phyloP scores from a whole-genome alignment of 2,113 vertebrate genomes.

The Bucco capensis region DNA sequence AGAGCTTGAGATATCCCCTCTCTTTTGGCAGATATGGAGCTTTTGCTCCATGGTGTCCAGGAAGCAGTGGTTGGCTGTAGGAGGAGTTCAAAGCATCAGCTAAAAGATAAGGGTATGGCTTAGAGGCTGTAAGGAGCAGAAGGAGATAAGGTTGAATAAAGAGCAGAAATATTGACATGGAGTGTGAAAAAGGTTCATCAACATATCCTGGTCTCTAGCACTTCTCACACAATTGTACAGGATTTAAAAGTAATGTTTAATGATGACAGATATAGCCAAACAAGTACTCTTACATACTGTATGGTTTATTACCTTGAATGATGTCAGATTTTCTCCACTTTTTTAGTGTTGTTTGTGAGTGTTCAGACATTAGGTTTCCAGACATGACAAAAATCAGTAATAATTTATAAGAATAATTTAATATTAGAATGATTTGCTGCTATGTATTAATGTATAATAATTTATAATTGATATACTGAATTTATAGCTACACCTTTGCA shows the following conservation, averaged over 20 bases:
- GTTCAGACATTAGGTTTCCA: neutral
- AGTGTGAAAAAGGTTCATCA: neutral
- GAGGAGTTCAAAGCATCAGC: neutral
- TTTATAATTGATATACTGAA: neutral
- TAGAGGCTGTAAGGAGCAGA: neutral
- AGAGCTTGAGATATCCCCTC: neutral
- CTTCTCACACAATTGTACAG: neutral
- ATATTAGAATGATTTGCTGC: neutral
- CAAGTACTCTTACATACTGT: neutral
- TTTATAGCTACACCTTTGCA: neutral
- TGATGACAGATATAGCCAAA: neutral
- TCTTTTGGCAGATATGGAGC: neutral
- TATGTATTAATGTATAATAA: neutral
- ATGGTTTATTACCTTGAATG: rapidly evolving
- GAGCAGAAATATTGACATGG: neutral
- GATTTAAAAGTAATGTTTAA: neutral
- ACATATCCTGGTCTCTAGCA: neutral
- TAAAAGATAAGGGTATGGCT: neutral
- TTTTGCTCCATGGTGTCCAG: neutral
- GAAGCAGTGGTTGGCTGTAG: neutral
- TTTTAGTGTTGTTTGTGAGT: neutral
- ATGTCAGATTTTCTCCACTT: neutral
- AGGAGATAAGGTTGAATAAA: neutral
- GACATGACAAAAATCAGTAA: neutral
- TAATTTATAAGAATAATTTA: neutral